Evolutionary conservation across 2,113 vertebrate species (phyloP), one percentile per base, ranked within the genome.

Genomic region (Actenoides hombroni): DNA sequence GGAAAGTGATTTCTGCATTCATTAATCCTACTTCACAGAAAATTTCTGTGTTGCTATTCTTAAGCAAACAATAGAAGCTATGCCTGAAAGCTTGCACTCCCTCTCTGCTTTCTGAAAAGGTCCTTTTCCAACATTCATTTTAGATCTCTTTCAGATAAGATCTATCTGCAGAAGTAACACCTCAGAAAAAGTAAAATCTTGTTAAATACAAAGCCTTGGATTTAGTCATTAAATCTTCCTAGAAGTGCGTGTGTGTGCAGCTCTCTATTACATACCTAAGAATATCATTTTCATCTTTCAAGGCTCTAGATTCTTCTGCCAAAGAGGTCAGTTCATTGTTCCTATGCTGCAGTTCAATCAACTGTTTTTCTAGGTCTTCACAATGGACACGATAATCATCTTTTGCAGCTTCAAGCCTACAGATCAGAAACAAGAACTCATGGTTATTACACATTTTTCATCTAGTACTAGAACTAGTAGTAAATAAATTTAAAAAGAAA

Each of bases 301-400:
- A 97, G 9, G 99, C 98, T 86, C 99, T 98, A 2, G 99, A 99
- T 92, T 99, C 99, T 97, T 99, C 99, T 35, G 99, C 99, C 93
- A 99, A 97, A 90, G 99, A 97, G 16, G 99, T 99, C 44, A 99
- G 97, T 90, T 99, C 99, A 70, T 99, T 99, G 33, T 99, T 99
- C 49, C 99, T 98, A 46, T 99, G 99, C 63, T 99, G 99, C 86
- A 99, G 98, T 89, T 99, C 99, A 80, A 99, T 98, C 76, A 99
- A 83, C 74, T 99, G 99, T 88, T 99, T 99, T 97, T 99, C 99
- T 90, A 99, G 96, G 85, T 99, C 99, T 96, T 99, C 99, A 96
- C 99, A 99, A 96, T 99, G 99, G 97, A 99, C 98, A 71, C 99
- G 98, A 97, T 99, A 99, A 97, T 99, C 99, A 95, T 99, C 99